Base-by-base conservation (phyloP, 2,888 invertebrate genomes). In the Byasa hedistus region DNA sequence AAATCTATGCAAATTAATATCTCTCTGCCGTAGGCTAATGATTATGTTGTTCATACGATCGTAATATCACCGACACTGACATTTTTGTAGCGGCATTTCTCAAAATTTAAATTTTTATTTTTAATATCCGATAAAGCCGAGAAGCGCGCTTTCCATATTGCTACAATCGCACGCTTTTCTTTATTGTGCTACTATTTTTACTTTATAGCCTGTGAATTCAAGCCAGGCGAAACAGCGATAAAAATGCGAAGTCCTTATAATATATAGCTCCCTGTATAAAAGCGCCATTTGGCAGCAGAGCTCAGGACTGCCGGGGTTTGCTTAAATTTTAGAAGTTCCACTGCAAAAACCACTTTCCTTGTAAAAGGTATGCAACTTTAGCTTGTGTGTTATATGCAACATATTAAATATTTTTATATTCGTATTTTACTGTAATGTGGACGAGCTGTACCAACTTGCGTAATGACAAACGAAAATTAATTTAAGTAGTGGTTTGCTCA, bases 241-340 rank as follows among this genome's bases (percentile, higher is more conserved):
- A 88, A 89, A 86, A 85, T 87, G 86, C 84, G 82, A 80, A 83
- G 83, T 79, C 83, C 75, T 78, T 73, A 84, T 87, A 83, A 87
- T 84, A 83, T 86, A 89, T 83, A 80, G 80, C 83, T 66, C 55
- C 79, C 75, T 70, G 74, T 75, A 78, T 77, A 76, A 76, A 75
- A 68, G 70, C 73, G 32, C 66, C 62, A 66, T 73, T 72, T 70
- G 72, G 70, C 68, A 70, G 66, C 70, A 71, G 68, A 71, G 65
- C 66, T 67, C 70, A 65, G 66, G 66, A 68, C 69, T 56, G 55
- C 48, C 54, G 66, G 55, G 22, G 54, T 62, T 66, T 64, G 64
- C 39, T 67, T 67, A 64, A 57, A 65, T 17, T 65, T 65, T 36
- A 56, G 56, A 51, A 36, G 51, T 59, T 59, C 39, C 62, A 32